These are phyloP conservation scores for Epinotia brunnichana DNA, from an alignment of 2,888 invertebrate species.

Conservation along the genomic window DNA sequence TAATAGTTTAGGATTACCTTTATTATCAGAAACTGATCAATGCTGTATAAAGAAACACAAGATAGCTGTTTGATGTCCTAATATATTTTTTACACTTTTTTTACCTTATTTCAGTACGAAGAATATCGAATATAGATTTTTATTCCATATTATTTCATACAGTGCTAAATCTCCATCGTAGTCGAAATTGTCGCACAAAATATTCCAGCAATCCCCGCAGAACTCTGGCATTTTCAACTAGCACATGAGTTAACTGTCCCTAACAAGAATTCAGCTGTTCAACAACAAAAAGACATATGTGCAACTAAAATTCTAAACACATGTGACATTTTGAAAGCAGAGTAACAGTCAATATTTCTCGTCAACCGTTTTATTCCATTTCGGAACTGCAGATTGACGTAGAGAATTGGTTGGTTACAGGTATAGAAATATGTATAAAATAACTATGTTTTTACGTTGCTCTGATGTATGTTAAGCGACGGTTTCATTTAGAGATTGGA, in stretches of 20 bases:
- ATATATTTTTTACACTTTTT: too few species aligned
- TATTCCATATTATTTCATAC: too few species aligned
- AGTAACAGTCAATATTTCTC: conserved; percentile 16
- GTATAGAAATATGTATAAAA: background rate
- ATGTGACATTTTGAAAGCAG: background rate
- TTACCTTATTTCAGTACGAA: too few species aligned
- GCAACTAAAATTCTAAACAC: background rate
- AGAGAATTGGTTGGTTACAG: conserved; percentile 18
- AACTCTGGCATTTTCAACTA: background rate
- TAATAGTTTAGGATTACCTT: too few species aligned
- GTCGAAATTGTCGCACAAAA: background rate
- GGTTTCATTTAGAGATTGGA: background rate
- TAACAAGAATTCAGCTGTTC: conserved; percentile 11
- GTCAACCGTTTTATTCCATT: conserved; percentile 28
- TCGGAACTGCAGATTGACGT: conserved; percentile 19
- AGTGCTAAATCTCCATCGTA: too few species aligned
- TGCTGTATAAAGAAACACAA: too few species aligned
- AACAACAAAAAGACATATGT: background rate
- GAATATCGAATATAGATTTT: too few species aligned
- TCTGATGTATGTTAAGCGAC: background rate
- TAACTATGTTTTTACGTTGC: background rate
- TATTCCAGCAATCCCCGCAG: background rate
- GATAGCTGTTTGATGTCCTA: too few species aligned
- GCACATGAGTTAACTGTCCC: background rate
- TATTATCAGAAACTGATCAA: too few species aligned